These are phyloP conservation scores for Aethina tumida DNA, from an alignment of 1,140 invertebrate species.

Conservation along the genomic window DNA sequence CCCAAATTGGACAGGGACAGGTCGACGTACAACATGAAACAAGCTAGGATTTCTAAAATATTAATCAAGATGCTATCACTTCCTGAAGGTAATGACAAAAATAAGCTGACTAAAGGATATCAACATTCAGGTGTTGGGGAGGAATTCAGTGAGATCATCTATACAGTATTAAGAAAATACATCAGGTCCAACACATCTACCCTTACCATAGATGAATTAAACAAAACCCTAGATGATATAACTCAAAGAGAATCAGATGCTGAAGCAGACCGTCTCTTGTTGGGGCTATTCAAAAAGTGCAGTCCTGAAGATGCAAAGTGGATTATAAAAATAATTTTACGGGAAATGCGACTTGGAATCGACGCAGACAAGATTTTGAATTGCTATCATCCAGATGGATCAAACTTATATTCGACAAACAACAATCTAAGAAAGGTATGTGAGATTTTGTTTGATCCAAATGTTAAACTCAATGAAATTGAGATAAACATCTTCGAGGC, in stretches of 20 bases:
- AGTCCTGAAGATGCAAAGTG: constrained; percentile 29
- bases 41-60: constrained; percentile 51
- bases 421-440: constrained; percentile 51
- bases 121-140: constrained; percentile 32
- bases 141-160: constrained; percentile 69
- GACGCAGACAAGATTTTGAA: constrained; percentile 58
- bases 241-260: constrained; percentile 45
- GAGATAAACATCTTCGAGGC: constrained; percentile 66
- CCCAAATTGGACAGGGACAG: constrained; percentile 56
- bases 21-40: constrained; percentile 55
- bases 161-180: constrained; percentile 54
- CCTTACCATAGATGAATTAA: constrained; percentile 54
- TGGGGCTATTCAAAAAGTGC: constrained; percentile 31
- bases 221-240: constrained; percentile 59
- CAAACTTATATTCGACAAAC: constrained; percentile 50
- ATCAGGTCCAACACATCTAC: constrained; percentile 38
- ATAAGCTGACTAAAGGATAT: constrained; percentile 46
- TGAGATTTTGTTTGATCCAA: constrained; percentile 51
- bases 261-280: constrained; percentile 36
- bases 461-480: constrained; percentile 51
- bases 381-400: constrained; percentile 69
- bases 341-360: constrained; percentile 67
- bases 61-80: constrained; percentile 61
- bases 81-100: constrained; percentile 52
- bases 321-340: constrained; percentile 75